A percentile compares a stretch with the other conserved stretches of the same genome.
phyloP scores from a whole-genome alignment of 1,140 invertebrate genomes.

The Mactra quadrangularis region DNA sequence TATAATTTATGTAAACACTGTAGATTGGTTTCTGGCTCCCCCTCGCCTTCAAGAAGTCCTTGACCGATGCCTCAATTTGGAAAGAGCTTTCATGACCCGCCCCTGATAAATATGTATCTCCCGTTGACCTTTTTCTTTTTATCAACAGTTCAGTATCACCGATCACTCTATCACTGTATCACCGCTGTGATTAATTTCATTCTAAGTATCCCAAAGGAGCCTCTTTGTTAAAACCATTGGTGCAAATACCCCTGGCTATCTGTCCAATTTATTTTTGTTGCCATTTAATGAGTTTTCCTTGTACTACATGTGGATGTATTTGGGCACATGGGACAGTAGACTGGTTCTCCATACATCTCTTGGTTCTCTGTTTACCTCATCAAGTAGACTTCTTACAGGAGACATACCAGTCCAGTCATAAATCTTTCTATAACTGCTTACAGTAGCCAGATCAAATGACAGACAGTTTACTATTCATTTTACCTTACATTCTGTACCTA shows the following conservation, averaged over 20 bases:
- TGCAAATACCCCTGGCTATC: constrained; percentile 41
- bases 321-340: constrained; percentile 51
- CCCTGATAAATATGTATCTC: no score
- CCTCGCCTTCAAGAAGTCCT: no score
- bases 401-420: constrained; percentile 44
- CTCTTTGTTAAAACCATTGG: background rate
- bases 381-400: constrained; percentile 7
- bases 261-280: constrained; percentile 61
- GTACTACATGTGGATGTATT: constrained; percentile 44
- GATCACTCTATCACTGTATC: no score
- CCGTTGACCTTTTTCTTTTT: no score
- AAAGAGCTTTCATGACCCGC: no score
- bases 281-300: constrained; percentile 57
- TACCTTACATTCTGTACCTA: constrained; percentile 19
- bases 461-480: constrained; percentile 23
- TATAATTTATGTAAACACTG: no score
- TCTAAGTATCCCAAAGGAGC: constrained; percentile 14
- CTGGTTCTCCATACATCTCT: constrained; percentile 11
- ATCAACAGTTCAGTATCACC: no score
- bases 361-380: constrained; percentile 52
- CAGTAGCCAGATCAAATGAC: constrained; percentile 57
- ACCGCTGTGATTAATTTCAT: no score
- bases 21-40: no score
- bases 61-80: no score
- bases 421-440: constrained; percentile 46